Evolutionary conservation across 1,140 invertebrate genomes (phyloP).

Genomic region (Orchesella cincta): DNA sequence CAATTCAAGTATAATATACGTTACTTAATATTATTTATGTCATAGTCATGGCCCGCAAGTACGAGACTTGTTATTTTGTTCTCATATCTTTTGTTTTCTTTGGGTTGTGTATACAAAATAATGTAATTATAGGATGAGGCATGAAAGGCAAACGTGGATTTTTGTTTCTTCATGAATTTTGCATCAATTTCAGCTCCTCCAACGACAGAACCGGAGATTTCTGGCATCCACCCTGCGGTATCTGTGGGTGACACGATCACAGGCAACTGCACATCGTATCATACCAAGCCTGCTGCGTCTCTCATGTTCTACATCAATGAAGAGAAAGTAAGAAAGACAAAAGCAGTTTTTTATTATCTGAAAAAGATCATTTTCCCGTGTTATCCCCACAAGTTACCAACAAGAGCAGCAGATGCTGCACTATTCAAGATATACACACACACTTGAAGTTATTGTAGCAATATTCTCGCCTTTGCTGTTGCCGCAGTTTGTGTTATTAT

Average conservation of each 20-base stretch:
- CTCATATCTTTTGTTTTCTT: background rate
- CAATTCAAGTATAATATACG: too few species aligned
- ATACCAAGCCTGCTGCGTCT: slow-evolving; percentile 52
- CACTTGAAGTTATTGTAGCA: background rate
- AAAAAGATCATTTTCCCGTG: background rate
- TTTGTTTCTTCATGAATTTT: slow-evolving; percentile 21
- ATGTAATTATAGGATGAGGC: background rate
- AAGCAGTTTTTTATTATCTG: background rate
- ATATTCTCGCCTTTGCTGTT: background rate
- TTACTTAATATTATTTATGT: too few species aligned
- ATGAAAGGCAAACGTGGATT: background rate
- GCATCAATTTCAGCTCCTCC: slow-evolving; percentile 46
- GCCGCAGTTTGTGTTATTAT: slow-evolving; percentile 10
- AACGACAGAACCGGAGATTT: slow-evolving; percentile 41
- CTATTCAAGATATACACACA: background rate
- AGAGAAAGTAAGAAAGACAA: slow-evolving; percentile 47
- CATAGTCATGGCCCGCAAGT: background rate
- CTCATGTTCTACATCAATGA: slow-evolving; percentile 54
- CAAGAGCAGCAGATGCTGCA: background rate
- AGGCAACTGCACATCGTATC: slow-evolving; percentile 54
- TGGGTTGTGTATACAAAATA: background rate
- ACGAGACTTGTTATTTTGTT: background rate
- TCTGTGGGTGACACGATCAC: slow-evolving; percentile 44
- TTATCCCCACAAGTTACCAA: background rate
- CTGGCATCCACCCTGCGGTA: slow-evolving; percentile 36